phyloP scores from a whole-genome alignment of 2,797 vertebrate species.

The Pipistrellus kuhlii region DNA sequence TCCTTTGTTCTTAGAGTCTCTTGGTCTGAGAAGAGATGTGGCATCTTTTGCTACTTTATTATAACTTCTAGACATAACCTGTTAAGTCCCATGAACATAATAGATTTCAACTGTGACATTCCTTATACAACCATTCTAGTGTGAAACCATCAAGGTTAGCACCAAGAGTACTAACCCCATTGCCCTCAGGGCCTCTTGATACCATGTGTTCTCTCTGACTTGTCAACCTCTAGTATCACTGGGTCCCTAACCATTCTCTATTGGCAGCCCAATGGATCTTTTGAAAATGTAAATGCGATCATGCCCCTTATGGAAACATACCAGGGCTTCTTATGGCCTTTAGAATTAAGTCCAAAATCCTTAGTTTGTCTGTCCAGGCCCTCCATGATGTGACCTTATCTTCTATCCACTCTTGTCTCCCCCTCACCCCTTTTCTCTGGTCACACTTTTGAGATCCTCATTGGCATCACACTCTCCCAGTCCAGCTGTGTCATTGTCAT shows the following conservation, averaged over 20 bases:
- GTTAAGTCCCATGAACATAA: neutral
- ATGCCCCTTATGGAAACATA: neutral
- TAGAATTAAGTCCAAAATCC: neutral
- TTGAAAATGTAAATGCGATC: neutral
- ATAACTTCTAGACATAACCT: neutral
- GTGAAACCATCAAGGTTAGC: neutral
- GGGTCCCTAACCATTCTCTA: neutral
- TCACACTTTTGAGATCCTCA: no score
- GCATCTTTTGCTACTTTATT: neutral
- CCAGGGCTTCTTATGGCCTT: neutral
- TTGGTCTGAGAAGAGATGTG: neutral
- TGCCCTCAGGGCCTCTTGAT: neutral
- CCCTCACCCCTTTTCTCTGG: no score
- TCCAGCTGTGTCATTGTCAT: no score
- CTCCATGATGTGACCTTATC: neutral
- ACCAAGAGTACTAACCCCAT: neutral
- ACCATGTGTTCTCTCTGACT: neutral
- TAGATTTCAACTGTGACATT: neutral
- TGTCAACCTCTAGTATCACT: rapidly evolving
- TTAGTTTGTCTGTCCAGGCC: rapidly evolving
- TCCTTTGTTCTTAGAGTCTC: neutral
- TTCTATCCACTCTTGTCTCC: no score
- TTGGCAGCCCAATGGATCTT: neutral
- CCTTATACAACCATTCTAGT: neutral
- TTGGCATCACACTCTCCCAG: no score